Percentiles rank a stretch among this genome's conserved stretches.
These are phyloP conservation scores for Tachysurus vachellii DNA, from an alignment of 2,113 vertebrate genomes.

Conservation along the genomic window DNA sequence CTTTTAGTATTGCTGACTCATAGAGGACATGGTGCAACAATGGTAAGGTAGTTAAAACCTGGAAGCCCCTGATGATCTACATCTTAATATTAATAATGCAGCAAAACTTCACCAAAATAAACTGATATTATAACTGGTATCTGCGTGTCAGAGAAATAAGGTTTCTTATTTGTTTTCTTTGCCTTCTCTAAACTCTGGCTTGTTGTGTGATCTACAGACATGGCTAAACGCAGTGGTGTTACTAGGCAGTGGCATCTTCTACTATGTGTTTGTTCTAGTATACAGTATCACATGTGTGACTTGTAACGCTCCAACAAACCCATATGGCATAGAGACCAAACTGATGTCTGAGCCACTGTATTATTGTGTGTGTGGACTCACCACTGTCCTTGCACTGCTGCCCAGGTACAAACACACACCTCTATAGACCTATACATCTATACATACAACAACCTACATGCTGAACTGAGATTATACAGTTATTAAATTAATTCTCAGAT, in stretches of 20 bases:
- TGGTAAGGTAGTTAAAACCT: neutral
- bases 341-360: constrained; percentile 80
- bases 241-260: constrained; percentile 73
- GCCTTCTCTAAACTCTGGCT: neutral
- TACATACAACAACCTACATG: too few relatives aligned
- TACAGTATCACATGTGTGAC: constrained; percentile 78
- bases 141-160: neutral
- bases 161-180: neutral
- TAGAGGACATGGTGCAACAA: neutral
- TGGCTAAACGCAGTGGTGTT: constrained; percentile 80
- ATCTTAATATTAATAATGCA: neutral
- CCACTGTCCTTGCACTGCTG: constrained; percentile 80
- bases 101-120: neutral
- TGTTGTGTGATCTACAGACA: constrained; percentile 72
- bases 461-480: neutral
- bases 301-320: constrained; percentile 81
- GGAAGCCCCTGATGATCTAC: neutral
- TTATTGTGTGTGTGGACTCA: constrained; percentile 80
- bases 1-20: neutral
- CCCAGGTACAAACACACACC: constrained; percentile 76
- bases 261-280: constrained; percentile 78
- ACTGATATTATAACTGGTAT: neutral
- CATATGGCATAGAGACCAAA: constrained; percentile 78
- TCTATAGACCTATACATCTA: neutral
- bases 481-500: neutral